A percentile compares a stretch with the other conserved stretches of the same genome.
Conservation (phyloP, 2,797 vertebrate genomes). For the Heterohyrax brucei region DNA sequence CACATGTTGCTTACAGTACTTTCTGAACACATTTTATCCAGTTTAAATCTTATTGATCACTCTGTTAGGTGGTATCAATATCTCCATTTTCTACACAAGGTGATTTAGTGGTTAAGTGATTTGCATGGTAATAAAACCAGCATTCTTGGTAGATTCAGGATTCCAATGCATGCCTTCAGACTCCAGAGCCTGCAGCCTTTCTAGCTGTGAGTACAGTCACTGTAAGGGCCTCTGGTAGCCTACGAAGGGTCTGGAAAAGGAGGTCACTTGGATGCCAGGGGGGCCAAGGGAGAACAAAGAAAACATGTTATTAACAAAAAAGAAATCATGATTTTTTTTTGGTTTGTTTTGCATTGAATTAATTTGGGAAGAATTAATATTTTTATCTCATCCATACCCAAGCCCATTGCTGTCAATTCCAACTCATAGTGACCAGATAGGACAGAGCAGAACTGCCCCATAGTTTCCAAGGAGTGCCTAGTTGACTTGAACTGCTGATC, state of each 20-base stretch:
- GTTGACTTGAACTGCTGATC: no score
- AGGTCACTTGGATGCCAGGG: neutral
- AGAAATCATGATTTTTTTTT: neutral
- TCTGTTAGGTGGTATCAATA: no score
- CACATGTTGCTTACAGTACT: neutral
- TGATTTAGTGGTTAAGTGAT: neutral
- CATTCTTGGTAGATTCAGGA: neutral
- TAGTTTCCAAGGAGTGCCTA: no score
- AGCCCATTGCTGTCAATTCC: no score
- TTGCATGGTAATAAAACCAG: neutral
- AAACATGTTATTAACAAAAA: neutral
- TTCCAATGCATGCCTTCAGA: no score
- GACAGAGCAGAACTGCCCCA: no score
- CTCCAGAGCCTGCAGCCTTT: neutral
- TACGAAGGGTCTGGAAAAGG: neutral
- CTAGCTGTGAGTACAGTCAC: neutral
- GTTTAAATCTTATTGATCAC: neutral
- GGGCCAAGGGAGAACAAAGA: neutral
- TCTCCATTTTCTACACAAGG: neutral
- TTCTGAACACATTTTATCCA: neutral
- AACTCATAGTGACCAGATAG: no score
- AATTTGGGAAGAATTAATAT: neutral
- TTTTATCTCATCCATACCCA: neutral
- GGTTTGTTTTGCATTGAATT: neutral
- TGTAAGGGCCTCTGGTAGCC: neutral